phyloP scores from a whole-genome alignment of 2,888 invertebrate species.

The Stenodema calcarata region DNA sequence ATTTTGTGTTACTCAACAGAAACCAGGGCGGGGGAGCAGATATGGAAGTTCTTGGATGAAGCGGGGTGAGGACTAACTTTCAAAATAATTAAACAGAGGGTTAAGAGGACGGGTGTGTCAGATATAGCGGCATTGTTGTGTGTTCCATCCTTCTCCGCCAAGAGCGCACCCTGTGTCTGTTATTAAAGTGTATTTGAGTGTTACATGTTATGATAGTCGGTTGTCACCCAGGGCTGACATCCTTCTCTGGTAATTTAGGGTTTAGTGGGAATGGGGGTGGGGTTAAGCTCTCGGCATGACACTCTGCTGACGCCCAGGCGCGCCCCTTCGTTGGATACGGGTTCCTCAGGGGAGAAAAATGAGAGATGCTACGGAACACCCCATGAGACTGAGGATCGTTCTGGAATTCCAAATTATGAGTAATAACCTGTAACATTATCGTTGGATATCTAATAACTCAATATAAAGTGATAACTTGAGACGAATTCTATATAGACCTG shows the following conservation, averaged over 20 bases:
- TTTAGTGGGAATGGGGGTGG: neutral
- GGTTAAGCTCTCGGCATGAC: conserved; percentile 22
- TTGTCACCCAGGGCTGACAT: conserved; percentile 36
- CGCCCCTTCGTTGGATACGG: neutral
- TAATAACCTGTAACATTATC: no score
- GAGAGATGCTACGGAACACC: neutral
- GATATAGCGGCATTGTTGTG: conserved; percentile 43
- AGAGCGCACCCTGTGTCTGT: conserved; percentile 20
- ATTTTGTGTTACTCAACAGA: neutral
- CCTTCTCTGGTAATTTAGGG: conserved; percentile 43
- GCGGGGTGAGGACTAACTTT: conserved; percentile 28
- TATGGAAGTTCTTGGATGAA: conserved; percentile 9
- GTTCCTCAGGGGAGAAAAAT: neutral
- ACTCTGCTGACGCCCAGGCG: neutral
- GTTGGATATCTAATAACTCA: no score
- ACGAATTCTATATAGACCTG: no score
- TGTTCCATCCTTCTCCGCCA: neutral
- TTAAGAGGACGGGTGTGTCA: conserved; percentile 31
- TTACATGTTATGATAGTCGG: conserved; percentile 45
- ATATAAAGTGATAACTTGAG: no score
- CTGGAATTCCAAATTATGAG: neutral
- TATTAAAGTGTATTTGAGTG: conserved; percentile 49
- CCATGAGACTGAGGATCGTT: no score
- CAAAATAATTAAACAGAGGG: conserved; percentile 36
- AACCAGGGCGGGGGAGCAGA: neutral